These are phyloP conservation scores for Dissostichus mawsoni DNA, from an alignment of 2,113 vertebrate species.

Conservation along the genomic window DNA sequence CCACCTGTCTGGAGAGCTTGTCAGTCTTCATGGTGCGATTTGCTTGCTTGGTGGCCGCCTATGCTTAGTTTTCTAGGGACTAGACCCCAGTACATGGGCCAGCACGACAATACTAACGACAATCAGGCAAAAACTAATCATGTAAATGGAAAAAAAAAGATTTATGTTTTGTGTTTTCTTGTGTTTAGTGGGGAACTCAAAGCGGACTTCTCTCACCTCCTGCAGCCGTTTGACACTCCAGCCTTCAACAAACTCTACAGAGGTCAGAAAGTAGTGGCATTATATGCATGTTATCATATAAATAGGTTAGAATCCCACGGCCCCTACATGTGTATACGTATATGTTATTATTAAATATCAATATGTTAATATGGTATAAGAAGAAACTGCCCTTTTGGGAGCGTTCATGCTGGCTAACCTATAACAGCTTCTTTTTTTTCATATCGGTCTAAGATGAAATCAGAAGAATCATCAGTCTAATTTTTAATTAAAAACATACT, in stretches of 20 bases:
- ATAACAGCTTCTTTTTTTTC: neutral
- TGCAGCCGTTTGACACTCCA: conserved; percentile 93
- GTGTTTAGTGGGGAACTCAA: conserved; percentile 85
- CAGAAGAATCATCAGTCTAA: neutral
- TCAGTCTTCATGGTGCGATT: too few species aligned
- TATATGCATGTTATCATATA: neutral
- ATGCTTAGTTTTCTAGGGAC: too few species aligned
- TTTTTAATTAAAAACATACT: neutral
- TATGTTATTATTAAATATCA: too few species aligned
- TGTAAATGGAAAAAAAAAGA: neutral
- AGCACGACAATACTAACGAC: too few species aligned
- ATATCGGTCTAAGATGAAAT: neutral
- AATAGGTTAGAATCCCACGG: neutral
- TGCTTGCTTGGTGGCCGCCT: too few species aligned
- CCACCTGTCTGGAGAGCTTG: too few species aligned
- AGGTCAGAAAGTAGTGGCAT: conserved; percentile 79
- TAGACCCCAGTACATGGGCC: too few species aligned
- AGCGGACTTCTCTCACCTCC: conserved; percentile 90
- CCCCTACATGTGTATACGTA: neutral
- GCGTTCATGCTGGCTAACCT: neutral
- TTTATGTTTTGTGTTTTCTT: neutral
- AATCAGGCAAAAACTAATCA: too few species aligned
- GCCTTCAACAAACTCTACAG: conserved; percentile 94
- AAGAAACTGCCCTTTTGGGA: too few species aligned
- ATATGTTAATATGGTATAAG: neutral